These are phyloP conservation scores for Polydrusus cervinus DNA, from an alignment of 2,888 invertebrate species.

Conservation along the genomic window DNA sequence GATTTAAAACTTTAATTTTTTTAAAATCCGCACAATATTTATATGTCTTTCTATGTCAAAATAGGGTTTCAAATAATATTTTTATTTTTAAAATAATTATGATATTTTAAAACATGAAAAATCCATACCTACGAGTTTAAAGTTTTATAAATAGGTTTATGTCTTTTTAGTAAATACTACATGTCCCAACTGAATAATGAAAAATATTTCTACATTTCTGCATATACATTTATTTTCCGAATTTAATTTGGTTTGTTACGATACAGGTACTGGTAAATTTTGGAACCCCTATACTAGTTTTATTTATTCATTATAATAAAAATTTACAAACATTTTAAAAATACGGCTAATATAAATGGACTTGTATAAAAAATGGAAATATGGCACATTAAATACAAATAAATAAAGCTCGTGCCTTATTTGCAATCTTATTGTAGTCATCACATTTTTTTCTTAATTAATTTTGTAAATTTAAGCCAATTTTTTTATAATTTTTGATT, in stretches of 20 bases:
- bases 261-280: background rate
- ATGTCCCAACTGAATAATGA: too few species aligned
- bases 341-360: conserved; percentile 34
- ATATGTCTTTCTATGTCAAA: too few species aligned
- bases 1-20: too few species aligned
- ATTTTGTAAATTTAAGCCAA: conserved; percentile 39
- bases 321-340: conserved; percentile 22
- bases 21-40: too few species aligned
- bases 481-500: conserved; percentile 36
- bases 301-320: conserved; percentile 6
- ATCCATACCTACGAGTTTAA: too few species aligned
- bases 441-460: conserved; percentile 40
- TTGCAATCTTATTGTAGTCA: conserved; percentile 43
- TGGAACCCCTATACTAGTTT: conserved; percentile 2
- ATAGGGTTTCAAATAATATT: too few species aligned
- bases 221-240: too few species aligned
- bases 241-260: background rate
- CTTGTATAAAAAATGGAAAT: conserved; percentile 39
- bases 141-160: too few species aligned
- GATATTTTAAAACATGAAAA: too few species aligned
- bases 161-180: too few species aligned
- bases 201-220: too few species aligned
- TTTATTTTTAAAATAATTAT: too few species aligned
- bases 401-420: conserved; percentile 44
- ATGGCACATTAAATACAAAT: conserved; percentile 43